Percentiles rank a stretch among this genome's conserved stretches.
Conservation (phyloP, 2,113 vertebrate genomes). For the Hymenochirus boettgeri region DNA sequence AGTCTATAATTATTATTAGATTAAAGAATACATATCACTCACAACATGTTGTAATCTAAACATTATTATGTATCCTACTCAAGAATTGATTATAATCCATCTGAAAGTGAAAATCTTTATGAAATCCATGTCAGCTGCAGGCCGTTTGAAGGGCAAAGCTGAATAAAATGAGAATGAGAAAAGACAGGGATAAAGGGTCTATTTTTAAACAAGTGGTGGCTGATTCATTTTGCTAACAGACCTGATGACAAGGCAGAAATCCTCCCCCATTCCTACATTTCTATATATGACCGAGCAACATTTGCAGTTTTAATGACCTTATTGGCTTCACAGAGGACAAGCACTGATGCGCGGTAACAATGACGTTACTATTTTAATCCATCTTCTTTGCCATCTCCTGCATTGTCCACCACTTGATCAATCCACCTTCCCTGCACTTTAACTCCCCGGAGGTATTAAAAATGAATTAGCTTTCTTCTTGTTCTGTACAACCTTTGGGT, state of each 20-base stretch:
- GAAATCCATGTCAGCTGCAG: too few relatives aligned
- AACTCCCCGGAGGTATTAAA: background rate
- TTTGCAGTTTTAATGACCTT: slow-evolving; percentile 18
- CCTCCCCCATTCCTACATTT: background rate
- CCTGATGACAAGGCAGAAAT: slow-evolving; percentile 12
- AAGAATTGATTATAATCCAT: too few relatives aligned
- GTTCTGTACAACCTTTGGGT: too few relatives aligned
- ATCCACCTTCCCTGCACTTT: slow-evolving; percentile 20
- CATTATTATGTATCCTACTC: too few relatives aligned
- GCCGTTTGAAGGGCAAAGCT: background rate
- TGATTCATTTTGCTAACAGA: slow-evolving; percentile 10
- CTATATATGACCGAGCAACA: slow-evolving; percentile 10
- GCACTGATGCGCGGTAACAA: slow-evolving; percentile 9
- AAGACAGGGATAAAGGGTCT: slow-evolving; percentile 28
- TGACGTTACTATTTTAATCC: background rate
- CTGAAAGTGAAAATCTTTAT: too few relatives aligned
- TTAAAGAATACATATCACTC: too few relatives aligned
- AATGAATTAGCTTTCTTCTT: background rate
- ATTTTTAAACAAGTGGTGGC: slow-evolving; percentile 21
- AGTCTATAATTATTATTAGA: too few relatives aligned
- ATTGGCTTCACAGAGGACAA: background rate
- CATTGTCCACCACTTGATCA: background rate
- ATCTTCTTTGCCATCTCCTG: background rate
- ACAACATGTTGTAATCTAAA: too few relatives aligned
- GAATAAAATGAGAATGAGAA: background rate